phyloP scores from a whole-genome alignment of 2,797 vertebrate species.

The Pteronotus mesoamericanus region DNA sequence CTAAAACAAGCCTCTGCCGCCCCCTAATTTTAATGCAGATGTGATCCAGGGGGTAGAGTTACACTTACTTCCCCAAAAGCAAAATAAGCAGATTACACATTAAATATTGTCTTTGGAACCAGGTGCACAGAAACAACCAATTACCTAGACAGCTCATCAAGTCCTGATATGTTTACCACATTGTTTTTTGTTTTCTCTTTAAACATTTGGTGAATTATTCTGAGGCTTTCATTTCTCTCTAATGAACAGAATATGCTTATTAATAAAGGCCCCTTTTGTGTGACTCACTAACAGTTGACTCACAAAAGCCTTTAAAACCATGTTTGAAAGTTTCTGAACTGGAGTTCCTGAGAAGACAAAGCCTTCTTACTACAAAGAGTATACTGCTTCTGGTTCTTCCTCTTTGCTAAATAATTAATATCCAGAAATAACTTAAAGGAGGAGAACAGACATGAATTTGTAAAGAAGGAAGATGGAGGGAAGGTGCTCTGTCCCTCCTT shows the following conservation, averaged over 20 bases:
- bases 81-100: slow-evolving; percentile 45
- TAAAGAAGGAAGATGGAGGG: neutral
- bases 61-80: slow-evolving; percentile 64
- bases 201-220: slow-evolving; percentile 72
- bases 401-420: slow-evolving; percentile 2
- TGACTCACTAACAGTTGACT: slow-evolving; percentile 69
- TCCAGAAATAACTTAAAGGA: neutral
- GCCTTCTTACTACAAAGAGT: neutral
- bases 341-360: slow-evolving; percentile 53
- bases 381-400: neutral
- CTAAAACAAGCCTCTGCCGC: slow-evolving; percentile 63
- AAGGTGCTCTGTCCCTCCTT: neutral
- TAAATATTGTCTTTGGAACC: slow-evolving; percentile 71
- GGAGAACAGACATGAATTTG: neutral
- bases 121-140: slow-evolving; percentile 76
- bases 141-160: slow-evolving; percentile 76
- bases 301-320: slow-evolving; percentile 63
- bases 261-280: slow-evolving; percentile 72
- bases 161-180: slow-evolving; percentile 72
- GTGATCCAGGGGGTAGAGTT: slow-evolving; percentile 48
- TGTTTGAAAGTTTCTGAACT: slow-evolving; percentile 68
- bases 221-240: slow-evolving; percentile 67
- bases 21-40: slow-evolving; percentile 70
- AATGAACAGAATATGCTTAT: slow-evolving; percentile 72
- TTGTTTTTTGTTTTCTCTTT: slow-evolving; percentile 75